phyloP scores from a whole-genome alignment of 2,888 invertebrate species.

The Caenorhabditis afra region DNA sequence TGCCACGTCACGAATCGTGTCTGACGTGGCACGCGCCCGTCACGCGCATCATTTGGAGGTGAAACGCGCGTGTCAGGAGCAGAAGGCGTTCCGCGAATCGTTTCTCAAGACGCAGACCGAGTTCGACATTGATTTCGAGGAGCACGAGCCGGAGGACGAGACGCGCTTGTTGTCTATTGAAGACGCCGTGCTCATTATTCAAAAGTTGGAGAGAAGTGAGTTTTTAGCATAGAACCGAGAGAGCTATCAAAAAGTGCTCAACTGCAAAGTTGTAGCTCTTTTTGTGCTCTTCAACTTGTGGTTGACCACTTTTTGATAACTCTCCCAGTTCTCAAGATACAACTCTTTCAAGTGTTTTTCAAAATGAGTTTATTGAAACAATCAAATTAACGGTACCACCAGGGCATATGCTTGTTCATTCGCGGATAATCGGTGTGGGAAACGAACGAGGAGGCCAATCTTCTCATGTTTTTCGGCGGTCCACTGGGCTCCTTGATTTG shows the following conservation, averaged over 20 bases:
- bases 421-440: no score
- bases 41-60: constrained; percentile 42
- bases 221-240: no score
- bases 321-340: no score
- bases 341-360: no score
- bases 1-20: constrained; percentile 34
- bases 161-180: constrained; percentile 67
- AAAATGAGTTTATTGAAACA: no score
- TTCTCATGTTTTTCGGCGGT: no score
- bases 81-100: constrained; percentile 57
- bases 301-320: no score
- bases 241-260: not conserved
- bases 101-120: constrained; percentile 57
- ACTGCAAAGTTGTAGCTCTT: no score
- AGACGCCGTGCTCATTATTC: constrained; percentile 72
- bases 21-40: constrained; percentile 12
- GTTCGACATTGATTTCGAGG: constrained; percentile 60
- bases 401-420: no score
- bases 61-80: constrained; percentile 50
- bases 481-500: not conserved
- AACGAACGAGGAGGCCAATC: no score
- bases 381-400: no score
- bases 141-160: constrained; percentile 52
- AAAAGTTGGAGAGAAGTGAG: constrained; percentile 72
- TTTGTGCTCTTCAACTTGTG: no score